Evolutionary conservation across 1,140 invertebrate species (phyloP).

Genomic region (Lordiphosa collinella): DNA sequence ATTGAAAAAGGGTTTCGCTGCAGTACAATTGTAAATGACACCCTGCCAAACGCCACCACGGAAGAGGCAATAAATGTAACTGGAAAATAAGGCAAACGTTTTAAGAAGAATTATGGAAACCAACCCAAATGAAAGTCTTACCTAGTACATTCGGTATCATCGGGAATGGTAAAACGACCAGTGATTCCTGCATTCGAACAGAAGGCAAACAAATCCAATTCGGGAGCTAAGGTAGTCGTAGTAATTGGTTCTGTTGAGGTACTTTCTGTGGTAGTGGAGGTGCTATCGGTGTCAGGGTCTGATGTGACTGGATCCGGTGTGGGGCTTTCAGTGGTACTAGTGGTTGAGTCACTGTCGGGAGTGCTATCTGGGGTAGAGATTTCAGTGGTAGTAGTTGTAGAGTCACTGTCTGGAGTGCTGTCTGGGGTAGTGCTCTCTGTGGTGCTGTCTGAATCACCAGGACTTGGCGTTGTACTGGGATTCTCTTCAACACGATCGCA

Average conservation of each 20-base stretch:
- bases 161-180: constrained; percentile 51
- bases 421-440: neutral
- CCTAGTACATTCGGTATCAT: constrained; percentile 58
- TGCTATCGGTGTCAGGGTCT: constrained; percentile 1
- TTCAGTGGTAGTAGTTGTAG: neutral
- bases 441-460: neutral
- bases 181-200: constrained; percentile 9
- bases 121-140: no score
- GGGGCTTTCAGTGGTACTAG: neutral
- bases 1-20: constrained; percentile 36
- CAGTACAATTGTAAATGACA: constrained; percentile 7
- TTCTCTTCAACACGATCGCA: constrained; percentile 37
- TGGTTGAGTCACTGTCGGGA: neutral
- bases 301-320: neutral
- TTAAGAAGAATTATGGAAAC: no score
- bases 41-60: constrained; percentile 15
- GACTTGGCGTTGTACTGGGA: neutral
- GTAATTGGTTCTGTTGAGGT: constrained; percentile 4
- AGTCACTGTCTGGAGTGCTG: no score
- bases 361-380: neutral
- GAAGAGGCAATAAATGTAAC: constrained; percentile 45
- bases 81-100: no score
- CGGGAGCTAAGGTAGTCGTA: neutral
- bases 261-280: constrained; percentile 4
- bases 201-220: neutral